phyloP scores from a whole-genome alignment of 2,113 vertebrate species.

The Anhinga rufa region DNA sequence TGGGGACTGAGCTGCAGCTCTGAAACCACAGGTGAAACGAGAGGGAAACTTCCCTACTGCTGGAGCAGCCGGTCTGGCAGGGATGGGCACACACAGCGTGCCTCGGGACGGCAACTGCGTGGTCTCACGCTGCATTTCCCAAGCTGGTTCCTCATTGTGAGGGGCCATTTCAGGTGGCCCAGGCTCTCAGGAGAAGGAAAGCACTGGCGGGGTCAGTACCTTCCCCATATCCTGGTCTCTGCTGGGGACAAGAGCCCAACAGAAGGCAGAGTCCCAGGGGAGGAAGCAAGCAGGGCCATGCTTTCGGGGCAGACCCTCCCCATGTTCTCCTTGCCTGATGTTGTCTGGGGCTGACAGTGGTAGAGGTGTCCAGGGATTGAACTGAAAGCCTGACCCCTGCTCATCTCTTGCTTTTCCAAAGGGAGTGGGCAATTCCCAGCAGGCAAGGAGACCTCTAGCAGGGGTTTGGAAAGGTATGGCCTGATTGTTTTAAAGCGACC shows the following conservation, averaged over 20 bases:
- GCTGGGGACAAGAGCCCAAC: neutral
- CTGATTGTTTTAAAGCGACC: neutral
- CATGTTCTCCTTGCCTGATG: neutral
- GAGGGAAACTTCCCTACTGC: fast-evolving
- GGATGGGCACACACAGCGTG: neutral
- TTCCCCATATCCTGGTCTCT: too few relatives aligned
- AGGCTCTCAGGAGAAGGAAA: neutral
- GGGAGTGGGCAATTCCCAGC: neutral
- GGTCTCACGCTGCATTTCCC: neutral
- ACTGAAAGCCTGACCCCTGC: neutral
- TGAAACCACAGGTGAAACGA: fast-evolving
- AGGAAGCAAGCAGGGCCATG: neutral
- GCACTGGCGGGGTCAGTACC: neutral
- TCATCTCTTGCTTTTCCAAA: neutral
- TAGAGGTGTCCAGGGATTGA: neutral
- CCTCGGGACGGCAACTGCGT: fast-evolving
- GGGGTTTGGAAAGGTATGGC: neutral
- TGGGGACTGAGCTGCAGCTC: neutral
- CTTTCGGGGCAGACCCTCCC: neutral
- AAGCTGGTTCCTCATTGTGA: neutral
- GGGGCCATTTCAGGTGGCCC: neutral
- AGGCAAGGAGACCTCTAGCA: neutral
- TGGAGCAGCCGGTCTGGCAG: neutral
- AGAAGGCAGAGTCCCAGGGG: neutral
- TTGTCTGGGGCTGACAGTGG: neutral